These are phyloP conservation scores for Drosophila pruinosa DNA, from an alignment of 1,140 invertebrate genomes.

Conservation along the genomic window DNA sequence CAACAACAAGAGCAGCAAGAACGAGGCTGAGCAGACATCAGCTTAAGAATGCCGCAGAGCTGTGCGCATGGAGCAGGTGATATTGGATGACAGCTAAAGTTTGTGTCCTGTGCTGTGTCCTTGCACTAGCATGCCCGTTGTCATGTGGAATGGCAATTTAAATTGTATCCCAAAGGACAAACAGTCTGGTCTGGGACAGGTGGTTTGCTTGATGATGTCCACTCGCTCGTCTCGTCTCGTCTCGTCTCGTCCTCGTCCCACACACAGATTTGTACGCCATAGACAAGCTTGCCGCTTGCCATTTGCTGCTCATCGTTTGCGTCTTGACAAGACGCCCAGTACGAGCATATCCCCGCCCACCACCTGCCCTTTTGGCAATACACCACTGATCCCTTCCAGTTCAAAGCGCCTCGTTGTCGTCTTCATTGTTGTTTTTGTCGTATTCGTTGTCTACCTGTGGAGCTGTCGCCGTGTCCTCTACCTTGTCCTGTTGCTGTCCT, in stretches of 20 bases:
- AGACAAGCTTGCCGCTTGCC: slow-evolving; percentile 40
- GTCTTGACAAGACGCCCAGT: slow-evolving; percentile 59
- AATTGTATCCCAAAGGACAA: slow-evolving; percentile 78
- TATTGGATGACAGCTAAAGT: slow-evolving; percentile 26
- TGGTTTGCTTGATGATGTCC: slow-evolving; percentile 43
- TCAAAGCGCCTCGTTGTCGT: neutral
- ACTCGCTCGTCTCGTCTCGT: neutral
- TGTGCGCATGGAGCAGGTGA: slow-evolving; percentile 30
- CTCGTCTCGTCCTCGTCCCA: neutral
- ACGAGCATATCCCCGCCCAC: no score
- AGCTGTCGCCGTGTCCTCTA: slow-evolving; percentile 27
- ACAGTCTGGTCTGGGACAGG: slow-evolving; percentile 58
- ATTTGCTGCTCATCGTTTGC: slow-evolving; percentile 49
- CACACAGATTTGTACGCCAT: slow-evolving; percentile 50
- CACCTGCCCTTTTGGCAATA: neutral
- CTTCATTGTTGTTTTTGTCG: neutral
- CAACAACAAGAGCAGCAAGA: no score
- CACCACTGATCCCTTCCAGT: neutral
- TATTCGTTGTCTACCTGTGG: slow-evolving; percentile 29
- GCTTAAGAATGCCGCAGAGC: neutral
- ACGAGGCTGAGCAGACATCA: neutral
- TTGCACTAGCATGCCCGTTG: neutral
- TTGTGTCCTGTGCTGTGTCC: slow-evolving; percentile 14
- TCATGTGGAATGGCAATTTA: slow-evolving; percentile 77
- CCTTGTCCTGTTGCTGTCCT: slow-evolving; percentile 13